These are phyloP conservation scores for Alca torda DNA, from an alignment of 2,797 vertebrate species.

Conservation along the genomic window DNA sequence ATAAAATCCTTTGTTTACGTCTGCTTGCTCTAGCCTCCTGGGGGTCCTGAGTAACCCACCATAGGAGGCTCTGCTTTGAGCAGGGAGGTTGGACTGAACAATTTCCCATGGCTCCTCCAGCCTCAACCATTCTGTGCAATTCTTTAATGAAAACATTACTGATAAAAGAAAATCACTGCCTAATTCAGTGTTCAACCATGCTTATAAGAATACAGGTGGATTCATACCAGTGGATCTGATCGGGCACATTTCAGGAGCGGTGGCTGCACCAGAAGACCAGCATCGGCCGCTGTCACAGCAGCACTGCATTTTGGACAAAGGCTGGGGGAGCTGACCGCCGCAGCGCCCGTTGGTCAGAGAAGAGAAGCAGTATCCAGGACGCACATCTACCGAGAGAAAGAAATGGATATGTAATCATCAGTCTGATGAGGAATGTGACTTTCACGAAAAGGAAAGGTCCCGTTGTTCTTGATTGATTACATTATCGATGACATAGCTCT, in stretches of 20 bases:
- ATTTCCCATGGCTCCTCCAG: not conserved
- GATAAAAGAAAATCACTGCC: not conserved
- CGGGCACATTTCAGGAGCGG: conserved; percentile 89
- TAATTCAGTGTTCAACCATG: accelerated
- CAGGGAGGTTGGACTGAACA: accelerated
- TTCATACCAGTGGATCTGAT: conserved; percentile 88
- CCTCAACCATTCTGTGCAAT: not conserved
- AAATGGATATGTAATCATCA: not conserved
- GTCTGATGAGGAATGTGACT: not conserved
- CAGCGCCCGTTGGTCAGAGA: conserved; percentile 88
- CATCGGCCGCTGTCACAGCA: conserved; percentile 92
- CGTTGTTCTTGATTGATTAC: not conserved
- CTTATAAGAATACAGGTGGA: not conserved
- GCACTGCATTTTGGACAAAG: conserved; percentile 89
- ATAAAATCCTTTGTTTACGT: not conserved
- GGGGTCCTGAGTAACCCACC: not conserved
- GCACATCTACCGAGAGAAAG: conserved; percentile 80
- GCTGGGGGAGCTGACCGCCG: conserved; percentile 86
- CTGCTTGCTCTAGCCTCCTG: not conserved
- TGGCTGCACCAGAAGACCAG: conserved; percentile 83
- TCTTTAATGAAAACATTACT: not conserved
- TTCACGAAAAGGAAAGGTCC: not conserved
- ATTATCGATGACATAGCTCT: not conserved
- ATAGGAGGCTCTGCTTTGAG: not conserved
- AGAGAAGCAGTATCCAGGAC: conserved; percentile 89